Percentiles rank a stretch among this genome's conserved stretches.
Evolutionary conservation across 2,888 invertebrate species (phyloP).

Genomic region (Girardia tigrina): DNA sequence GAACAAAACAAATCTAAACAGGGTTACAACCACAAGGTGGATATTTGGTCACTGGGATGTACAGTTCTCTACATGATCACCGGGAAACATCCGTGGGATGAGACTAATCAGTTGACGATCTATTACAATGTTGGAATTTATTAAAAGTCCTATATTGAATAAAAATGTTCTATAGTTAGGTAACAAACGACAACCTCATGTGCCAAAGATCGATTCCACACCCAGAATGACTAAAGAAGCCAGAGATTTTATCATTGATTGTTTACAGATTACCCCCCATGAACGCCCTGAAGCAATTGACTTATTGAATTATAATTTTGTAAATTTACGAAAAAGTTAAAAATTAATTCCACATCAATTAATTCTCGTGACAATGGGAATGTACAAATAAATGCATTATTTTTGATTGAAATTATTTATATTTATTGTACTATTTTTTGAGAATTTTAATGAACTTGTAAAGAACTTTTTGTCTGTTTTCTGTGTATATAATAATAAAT

Average conservation of each 20-base stretch:
- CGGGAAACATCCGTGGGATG: slow-evolving; percentile 8
- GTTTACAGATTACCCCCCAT: background rate
- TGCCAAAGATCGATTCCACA: background rate
- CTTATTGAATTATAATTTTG: slow-evolving; percentile 8
- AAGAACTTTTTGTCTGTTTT: no score
- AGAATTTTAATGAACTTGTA: no score
- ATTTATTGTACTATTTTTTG: no score
- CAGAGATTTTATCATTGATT: background rate
- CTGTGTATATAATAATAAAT: no score
- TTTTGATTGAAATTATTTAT: no score
- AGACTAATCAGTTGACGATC: background rate
- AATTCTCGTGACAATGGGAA: no score
- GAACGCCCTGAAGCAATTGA: background rate
- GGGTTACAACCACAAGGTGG: background rate
- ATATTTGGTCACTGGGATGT: slow-evolving; percentile 24
- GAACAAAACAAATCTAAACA: background rate
- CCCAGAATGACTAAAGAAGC: slow-evolving; percentile 8
- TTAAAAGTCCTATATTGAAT: background rate
- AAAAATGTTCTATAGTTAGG: background rate
- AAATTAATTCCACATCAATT: no score
- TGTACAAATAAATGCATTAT: no score
- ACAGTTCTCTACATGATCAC: slow-evolving; percentile 23
- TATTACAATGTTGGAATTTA: background rate
- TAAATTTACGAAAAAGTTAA: background rate
- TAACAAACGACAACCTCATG: background rate